Base-by-base conservation (phyloP, 1,140 invertebrate species). In the Pseudomyrmex cubaensis region DNA sequence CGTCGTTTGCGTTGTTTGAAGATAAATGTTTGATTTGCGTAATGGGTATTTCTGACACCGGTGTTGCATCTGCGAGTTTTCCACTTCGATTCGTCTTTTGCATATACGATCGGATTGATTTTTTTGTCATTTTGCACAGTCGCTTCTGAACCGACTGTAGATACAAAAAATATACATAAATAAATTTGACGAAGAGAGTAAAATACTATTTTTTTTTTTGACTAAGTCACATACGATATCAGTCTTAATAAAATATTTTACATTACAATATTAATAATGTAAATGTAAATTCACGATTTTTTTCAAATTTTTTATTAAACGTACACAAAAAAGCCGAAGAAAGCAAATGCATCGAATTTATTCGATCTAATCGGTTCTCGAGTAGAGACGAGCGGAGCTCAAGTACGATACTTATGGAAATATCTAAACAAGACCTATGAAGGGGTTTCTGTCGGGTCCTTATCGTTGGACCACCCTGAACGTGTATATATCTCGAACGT, bases 401-500 rank as follows among this genome's bases (percentile, higher is more conserved):
- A 69, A 78, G 63, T 15, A n/a, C 15, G 44, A 70, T 59, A 10
- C 54, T 48, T n/a, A 70, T 54, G 52, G 44, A 61, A 80, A 25
- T 44, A n/a, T 78, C 15, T 72, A 80, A 70, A 44, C 66, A 22
- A 80, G 4, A 35, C 35, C 35, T 35, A 35, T 35, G 35, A 35
- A 35, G 35, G 35, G 35, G 0, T 35, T 35, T 25, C 25, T 35
- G 35, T 35, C 5, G 5, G 22, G 64, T n/a, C 54, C 66, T 80
- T 78, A 78, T 70, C 63, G 15, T 78, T 4, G 35, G 76, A 80
- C 76, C 76, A 80, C 76, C 76, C 66, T 80, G 76, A 22, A 80
- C 66, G 76, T 54, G 54, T 80, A 72, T 80, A 72, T 80, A 80
- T 80, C 66, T 80, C 76, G 44, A 72, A 80, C 76, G 76, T 70